Conservation (phyloP, 2,113 vertebrate genomes). For the Cichladusa arquata region DNA sequence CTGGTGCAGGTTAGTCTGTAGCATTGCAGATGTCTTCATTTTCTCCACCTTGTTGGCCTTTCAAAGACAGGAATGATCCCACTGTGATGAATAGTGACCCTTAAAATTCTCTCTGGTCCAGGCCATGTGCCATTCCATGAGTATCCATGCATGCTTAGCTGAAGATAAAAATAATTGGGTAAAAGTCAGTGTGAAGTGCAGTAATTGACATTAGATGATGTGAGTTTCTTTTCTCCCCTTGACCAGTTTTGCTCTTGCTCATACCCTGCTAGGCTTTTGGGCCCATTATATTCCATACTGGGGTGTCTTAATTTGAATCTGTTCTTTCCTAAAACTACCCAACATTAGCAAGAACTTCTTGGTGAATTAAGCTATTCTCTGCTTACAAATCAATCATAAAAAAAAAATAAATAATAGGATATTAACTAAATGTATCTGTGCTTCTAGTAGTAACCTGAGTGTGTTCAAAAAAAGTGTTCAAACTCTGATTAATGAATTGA, state of each 20-base stretch:
- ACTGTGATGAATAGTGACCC: not conserved
- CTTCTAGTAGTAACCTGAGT: not conserved
- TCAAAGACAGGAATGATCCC: not conserved
- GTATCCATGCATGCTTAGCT: not conserved
- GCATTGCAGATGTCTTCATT: not conserved
- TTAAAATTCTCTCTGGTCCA: not conserved
- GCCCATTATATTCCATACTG: not conserved
- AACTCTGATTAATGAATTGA: constrained; percentile 32
- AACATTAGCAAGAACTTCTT: not conserved
- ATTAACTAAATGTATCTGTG: not conserved
- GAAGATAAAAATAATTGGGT: constrained; percentile 36
- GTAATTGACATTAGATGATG: not conserved
- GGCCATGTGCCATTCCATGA: not conserved
- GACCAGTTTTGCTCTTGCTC: not conserved
- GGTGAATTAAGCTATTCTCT: not conserved
- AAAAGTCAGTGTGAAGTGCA: constrained; percentile 38
- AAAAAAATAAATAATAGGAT: not conserved
- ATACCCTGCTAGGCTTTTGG: not conserved
- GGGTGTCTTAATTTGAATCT: not conserved
- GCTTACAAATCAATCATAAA: not conserved
- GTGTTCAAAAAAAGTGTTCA: not conserved
- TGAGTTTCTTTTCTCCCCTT: not conserved
- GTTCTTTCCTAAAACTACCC: not conserved
- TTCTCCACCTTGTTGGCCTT: not conserved
- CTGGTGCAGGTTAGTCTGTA: not conserved